Evolutionary conservation across 2,113 vertebrate genomes (phyloP), one percentile per base, ranked within the genome.

Genomic region (Cyprinus carpio): DNA sequence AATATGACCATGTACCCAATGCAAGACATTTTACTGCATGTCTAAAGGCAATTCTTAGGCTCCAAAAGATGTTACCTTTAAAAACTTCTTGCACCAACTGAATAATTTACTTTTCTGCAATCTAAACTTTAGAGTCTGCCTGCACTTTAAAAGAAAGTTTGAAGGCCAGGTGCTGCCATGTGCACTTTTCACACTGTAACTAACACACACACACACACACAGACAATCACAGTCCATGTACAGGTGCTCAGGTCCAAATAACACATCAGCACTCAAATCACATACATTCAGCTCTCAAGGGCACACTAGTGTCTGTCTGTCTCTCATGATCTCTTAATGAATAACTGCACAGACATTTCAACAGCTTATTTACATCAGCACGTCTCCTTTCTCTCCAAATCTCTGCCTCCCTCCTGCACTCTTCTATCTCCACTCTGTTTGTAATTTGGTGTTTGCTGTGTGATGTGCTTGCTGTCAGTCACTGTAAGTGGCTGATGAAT

Each of bases 401-500:
- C 67, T 72, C 40, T 43, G 29, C 64, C 43, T 75, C 31, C 40
- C n/a, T 56, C 60, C 40, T 23, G 23, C 10, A 8, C 15, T 37
- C 18, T 64, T 81, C 29, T 20, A 71, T 56, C 71, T 86, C 25
- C 49, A 51, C 49, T 83, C 64, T 54, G 86, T 74, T n/a, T 81
- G 49, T 79, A 67, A 80, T 84, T 51, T 75, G 54, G 65, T 34
- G 71, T 69, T 60, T 62, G 72, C 46, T 82, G 69, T 37, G 18
- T 43, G 34, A 46, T n/a, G 49, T 31, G 78, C 34, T 69, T 60
- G n/a, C 78, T 75, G 65, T 81, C 89, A 82, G 23, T 87, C 80
- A 83, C 74, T 72, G 71, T 54, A 83, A 87, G 76, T 72, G 81
- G 60, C 71, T 88, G 81, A 71, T 87, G 80, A 85, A 87, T 85